phyloP scores from a whole-genome alignment of 1,140 invertebrate species.

The Scaptomyza hsui region DNA sequence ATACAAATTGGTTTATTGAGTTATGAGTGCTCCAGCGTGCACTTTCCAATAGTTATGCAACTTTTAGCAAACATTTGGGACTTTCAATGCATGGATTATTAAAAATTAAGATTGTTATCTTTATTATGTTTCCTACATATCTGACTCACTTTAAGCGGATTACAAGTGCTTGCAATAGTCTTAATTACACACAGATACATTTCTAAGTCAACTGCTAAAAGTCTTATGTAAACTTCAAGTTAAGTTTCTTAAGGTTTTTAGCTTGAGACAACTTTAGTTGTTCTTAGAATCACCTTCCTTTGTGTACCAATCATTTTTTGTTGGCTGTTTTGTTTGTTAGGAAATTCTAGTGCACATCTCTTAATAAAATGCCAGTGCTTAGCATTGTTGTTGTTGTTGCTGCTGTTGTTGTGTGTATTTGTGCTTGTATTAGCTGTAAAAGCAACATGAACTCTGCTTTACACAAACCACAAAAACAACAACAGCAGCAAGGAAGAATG shows the following conservation, averaged over 20 bases:
- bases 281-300: conserved; percentile 16
- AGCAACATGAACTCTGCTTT: conserved; percentile 46
- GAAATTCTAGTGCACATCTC: conserved; percentile 13
- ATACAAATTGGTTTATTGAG: not conserved
- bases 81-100: not conserved
- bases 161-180: too few relatives aligned
- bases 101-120: too few relatives aligned
- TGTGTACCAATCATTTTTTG: conserved; percentile 37
- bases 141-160: too few relatives aligned
- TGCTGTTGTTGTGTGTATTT: conserved; percentile 25
- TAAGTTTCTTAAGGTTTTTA: not conserved
- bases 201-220: too few relatives aligned
- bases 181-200: too few relatives aligned
- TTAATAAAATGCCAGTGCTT: conserved; percentile 36
- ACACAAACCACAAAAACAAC: conserved; percentile 3
- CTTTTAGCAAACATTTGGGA: not conserved
- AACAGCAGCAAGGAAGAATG: conserved; percentile 24
- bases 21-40: not conserved
- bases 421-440: conserved; percentile 46
- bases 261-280: conserved; percentile 18
- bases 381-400: conserved; percentile 22
- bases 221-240: not conserved
- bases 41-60: not conserved
- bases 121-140: too few relatives aligned
- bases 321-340: conserved; percentile 15